Percentiles rank a stretch among this genome's conserved stretches.
phyloP scores from a whole-genome alignment of 2,888 invertebrate genomes.

The Tiphia femorata region DNA sequence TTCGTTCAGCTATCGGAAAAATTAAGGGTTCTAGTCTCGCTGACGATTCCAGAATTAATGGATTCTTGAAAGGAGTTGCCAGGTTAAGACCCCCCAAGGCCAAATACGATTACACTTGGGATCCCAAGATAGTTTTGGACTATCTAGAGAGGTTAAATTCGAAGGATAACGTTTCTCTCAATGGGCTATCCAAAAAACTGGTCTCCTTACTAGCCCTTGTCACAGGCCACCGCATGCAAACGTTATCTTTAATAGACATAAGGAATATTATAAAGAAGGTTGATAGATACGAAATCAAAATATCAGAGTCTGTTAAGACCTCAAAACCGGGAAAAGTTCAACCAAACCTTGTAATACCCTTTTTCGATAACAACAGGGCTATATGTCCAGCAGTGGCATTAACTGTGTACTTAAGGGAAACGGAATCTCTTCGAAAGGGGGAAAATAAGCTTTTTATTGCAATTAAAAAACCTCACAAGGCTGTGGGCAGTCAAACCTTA shows the following conservation, averaged over 20 bases:
- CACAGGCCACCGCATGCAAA: too few species aligned
- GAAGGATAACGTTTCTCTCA: too few species aligned
- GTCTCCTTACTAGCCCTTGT: too few species aligned
- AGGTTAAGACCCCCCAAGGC: slow-evolving; percentile 8
- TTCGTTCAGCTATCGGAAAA: slow-evolving; percentile 4
- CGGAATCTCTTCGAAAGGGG: slow-evolving; percentile 9
- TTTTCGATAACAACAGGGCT: slow-evolving; percentile 5
- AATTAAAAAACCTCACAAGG: slow-evolving; percentile 17
- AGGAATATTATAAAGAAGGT: not conserved
- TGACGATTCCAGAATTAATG: slow-evolving; percentile 2
- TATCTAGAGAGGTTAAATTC: slow-evolving; percentile 3
- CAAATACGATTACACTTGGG: slow-evolving; percentile 22
- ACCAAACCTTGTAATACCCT: slow-evolving; percentile 14
- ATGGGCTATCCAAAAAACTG: too few species aligned
- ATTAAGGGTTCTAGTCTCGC: slow-evolving; percentile 10
- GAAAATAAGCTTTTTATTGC: slow-evolving; percentile 18
- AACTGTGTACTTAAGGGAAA: slow-evolving; percentile 20
- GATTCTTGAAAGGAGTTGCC: slow-evolving; percentile 14
- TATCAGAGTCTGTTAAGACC: slow-evolving; percentile 19
- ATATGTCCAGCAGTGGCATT: slow-evolving; percentile 21
- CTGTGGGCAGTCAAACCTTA: slow-evolving; percentile 14
- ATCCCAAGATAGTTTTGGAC: slow-evolving; percentile 15
- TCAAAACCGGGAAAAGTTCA: slow-evolving; percentile 10
- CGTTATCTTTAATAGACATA: slow-evolving; percentile 24
- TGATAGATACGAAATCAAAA: slow-evolving; percentile 29